Percentiles rank a stretch among this genome's conserved stretches.
phyloP scores from a whole-genome alignment of 2,797 vertebrate genomes.

The Sebastes glaucus region DNA sequence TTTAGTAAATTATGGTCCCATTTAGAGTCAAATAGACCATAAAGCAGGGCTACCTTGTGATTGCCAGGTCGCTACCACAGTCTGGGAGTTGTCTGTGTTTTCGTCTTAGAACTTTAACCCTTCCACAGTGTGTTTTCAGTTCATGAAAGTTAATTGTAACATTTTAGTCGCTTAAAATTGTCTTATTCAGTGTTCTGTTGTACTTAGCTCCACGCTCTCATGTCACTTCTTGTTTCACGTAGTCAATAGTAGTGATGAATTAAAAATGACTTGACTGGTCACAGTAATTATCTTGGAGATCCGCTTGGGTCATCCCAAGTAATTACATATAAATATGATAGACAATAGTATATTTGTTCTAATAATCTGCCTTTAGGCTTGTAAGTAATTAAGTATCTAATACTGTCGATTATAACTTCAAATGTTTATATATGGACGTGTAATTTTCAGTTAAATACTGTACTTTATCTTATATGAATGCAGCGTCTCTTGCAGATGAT shows the following conservation, averaged over 20 bases:
- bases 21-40: no score
- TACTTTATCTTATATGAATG: not conserved
- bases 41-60: no score
- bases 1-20: no score
- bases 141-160: no score
- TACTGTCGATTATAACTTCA: not conserved
- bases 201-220: no score
- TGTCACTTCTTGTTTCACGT: not conserved
- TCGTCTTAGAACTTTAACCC: no score
- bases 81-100: no score
- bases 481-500: not conserved
- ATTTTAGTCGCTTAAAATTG: no score
- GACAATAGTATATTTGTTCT: not conserved
- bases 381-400: not conserved
- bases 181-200: no score
- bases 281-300: not conserved
- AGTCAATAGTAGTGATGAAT: not conserved
- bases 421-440: not conserved
- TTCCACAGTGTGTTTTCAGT: no score
- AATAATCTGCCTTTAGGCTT: no score
- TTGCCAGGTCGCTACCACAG: no score
- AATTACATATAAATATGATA: not conserved
- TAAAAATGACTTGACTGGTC: not conserved
- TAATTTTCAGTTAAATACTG: not conserved
- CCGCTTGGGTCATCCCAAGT: not conserved